phyloP scores from a whole-genome alignment of 2,113 vertebrate genomes.

The Cyprinodon variegatus region DNA sequence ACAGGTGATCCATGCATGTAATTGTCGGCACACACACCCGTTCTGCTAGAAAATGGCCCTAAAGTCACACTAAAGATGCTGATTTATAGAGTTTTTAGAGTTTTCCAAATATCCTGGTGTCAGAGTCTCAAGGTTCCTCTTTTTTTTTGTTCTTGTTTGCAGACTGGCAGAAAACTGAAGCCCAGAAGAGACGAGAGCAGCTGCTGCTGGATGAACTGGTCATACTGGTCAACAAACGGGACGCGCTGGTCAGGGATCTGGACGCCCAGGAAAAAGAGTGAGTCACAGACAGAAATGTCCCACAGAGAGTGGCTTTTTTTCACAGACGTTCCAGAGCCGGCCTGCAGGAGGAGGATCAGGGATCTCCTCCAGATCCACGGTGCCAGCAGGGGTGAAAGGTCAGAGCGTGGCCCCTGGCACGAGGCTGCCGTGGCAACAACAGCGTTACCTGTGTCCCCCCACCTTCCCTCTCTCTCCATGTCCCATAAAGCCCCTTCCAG shows the following conservation, averaged over 20 bases:
- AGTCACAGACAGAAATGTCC: constrained; percentile 63
- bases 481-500: neutral
- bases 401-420: constrained; percentile 41
- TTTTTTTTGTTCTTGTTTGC: constrained; percentile 31
- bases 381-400: constrained; percentile 55
- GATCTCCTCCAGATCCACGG: constrained; percentile 39
- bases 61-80: no score
- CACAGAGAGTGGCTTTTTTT: neutral
- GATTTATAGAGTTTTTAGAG: neutral
- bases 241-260: constrained; percentile 93
- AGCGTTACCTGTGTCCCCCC: constrained; percentile 38
- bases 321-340: neutral
- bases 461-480: neutral
- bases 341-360: constrained; percentile 27
- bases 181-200: constrained; percentile 95
- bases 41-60: no score
- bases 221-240: constrained; percentile 95
- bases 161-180: constrained; percentile 99
- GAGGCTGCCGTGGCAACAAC: constrained; percentile 18
- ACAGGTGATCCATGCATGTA: no score
- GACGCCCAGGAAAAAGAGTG: constrained; percentile 96
- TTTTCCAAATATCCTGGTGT: neutral
- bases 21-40: neutral
- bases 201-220: constrained; percentile 96
- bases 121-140: constrained; percentile 5